phyloP scores from a whole-genome alignment of 2,797 vertebrate genomes.

The Pteronotus mesoamericanus region DNA sequence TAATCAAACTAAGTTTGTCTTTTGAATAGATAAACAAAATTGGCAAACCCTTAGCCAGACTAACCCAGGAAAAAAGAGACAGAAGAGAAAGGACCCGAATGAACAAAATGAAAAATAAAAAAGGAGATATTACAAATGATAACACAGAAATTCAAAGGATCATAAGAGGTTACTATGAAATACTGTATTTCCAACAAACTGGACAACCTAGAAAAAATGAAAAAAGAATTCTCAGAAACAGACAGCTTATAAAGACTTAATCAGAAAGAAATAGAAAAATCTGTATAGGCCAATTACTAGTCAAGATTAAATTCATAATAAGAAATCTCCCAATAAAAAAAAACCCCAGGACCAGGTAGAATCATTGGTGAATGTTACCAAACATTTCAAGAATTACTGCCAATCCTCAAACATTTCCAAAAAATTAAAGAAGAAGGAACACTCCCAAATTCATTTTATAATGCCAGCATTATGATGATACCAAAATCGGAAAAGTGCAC shows the following conservation, averaged over 20 bases:
- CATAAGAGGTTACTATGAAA: too few species aligned
- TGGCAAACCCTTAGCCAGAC: background rate
- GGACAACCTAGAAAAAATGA: too few species aligned
- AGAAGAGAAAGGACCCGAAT: background rate
- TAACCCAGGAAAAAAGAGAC: background rate
- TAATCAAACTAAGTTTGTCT: background rate
- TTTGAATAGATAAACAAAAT: background rate
- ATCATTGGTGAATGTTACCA: background rate
- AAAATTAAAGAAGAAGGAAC: background rate
- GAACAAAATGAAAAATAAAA: background rate
- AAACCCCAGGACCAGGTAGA: background rate
- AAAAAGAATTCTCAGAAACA: background rate
- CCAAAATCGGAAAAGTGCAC: too few species aligned
- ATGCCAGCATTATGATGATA: too few species aligned
- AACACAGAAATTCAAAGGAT: too few species aligned
- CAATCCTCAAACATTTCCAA: background rate
- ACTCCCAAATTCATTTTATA: background rate
- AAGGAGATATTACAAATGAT: background rate
- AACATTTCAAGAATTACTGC: background rate
- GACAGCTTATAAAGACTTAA: background rate
- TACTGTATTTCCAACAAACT: too few species aligned
- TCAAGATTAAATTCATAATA: too few species aligned
- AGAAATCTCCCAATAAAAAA: too few species aligned
- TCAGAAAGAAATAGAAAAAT: background rate
- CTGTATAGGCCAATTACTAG: background rate